A percentile compares a stretch with the other conserved stretches of the same genome.
These are phyloP conservation scores for Atta texana DNA, from an alignment of 1,140 invertebrate species.

Conservation along the genomic window DNA sequence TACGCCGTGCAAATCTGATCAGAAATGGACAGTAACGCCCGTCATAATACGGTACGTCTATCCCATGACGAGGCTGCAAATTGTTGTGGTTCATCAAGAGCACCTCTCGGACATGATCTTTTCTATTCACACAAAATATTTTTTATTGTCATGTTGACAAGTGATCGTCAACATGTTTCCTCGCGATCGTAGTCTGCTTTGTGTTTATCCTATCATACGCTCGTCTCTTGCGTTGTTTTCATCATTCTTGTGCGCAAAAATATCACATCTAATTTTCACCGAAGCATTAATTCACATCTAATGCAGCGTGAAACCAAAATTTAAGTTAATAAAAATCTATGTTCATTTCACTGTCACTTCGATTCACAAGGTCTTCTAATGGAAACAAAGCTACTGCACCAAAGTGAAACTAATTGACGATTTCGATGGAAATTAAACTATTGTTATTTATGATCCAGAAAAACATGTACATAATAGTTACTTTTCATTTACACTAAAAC, in stretches of 20 bases:
- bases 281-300: too few relatives aligned
- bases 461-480: too few relatives aligned
- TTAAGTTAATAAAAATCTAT: too few relatives aligned
- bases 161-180: background rate
- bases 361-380: too few relatives aligned
- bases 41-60: conserved; percentile 78
- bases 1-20: conserved; percentile 43
- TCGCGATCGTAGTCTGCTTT: background rate
- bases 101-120: background rate
- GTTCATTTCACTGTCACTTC: too few relatives aligned
- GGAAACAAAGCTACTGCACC: too few relatives aligned
- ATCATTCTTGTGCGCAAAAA: background rate
- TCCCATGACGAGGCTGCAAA: background rate
- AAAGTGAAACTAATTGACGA: too few relatives aligned
- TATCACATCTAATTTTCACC: too few relatives aligned
- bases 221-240: background rate
- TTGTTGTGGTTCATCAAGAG: background rate
- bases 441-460: too few relatives aligned
- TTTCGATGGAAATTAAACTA: too few relatives aligned
- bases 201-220: background rate
- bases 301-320: too few relatives aligned
- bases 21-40: conserved; percentile 75
- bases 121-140: background rate
- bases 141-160: background rate
- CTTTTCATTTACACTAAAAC: too few relatives aligned